phyloP scores from a whole-genome alignment of 2,113 vertebrate genomes.

The Tylochromis polylepis region DNA sequence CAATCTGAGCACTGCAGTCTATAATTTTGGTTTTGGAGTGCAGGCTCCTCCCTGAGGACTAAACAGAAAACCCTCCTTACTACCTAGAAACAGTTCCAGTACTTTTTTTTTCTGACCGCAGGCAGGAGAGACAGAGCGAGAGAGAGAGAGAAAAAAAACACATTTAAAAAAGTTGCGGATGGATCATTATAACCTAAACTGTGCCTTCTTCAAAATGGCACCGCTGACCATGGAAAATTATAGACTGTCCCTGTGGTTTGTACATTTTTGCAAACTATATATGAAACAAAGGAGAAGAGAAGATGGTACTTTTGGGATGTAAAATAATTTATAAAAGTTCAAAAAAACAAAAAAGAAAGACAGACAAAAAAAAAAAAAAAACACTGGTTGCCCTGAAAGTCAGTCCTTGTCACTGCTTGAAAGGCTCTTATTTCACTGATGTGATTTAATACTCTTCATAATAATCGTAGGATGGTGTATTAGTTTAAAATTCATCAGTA shows the following conservation, averaged over 20 bases:
- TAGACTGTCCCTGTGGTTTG: conserved; percentile 31
- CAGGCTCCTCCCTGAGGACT: conserved; percentile 27
- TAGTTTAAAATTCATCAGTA: neutral
- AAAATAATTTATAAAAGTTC: neutral
- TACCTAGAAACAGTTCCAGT: conserved; percentile 10
- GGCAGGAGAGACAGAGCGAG: neutral
- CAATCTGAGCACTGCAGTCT: conserved; percentile 14
- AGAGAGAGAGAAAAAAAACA: neutral
- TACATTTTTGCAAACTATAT: conserved; percentile 9
- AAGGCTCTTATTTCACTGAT: neutral
- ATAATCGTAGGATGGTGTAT: neutral
- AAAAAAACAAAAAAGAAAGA: neutral
- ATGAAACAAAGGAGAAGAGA: conserved; percentile 23
- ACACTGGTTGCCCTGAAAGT: neutral
- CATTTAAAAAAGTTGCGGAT: conserved; percentile 19
- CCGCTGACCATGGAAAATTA: conserved; percentile 37
- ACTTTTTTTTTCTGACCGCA: conserved; percentile 24
- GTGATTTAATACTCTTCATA: neutral
- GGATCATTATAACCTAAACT: conserved; percentile 19
- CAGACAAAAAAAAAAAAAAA: neutral
- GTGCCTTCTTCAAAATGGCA: conserved; percentile 25
- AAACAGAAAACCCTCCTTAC: neutral
- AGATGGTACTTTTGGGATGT: neutral
- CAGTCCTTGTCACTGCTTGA: neutral
- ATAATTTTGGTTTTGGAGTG: conserved; percentile 61